phyloP scores from a whole-genome alignment of 2,113 vertebrate species.

The Corydoras sp. region DNA sequence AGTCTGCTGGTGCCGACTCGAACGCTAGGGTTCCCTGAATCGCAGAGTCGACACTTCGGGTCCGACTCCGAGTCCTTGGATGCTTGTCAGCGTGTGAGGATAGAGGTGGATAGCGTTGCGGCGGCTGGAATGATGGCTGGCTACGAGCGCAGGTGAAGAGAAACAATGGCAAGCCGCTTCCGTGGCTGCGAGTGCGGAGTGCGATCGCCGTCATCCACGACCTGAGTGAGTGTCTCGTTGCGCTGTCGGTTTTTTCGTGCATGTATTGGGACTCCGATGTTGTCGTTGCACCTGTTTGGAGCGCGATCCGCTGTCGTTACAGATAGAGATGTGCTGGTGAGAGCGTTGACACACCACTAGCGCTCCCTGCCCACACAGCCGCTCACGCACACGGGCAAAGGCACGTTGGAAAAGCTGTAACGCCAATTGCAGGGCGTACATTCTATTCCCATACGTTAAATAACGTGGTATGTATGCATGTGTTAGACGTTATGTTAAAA shows the following conservation, averaged over 20 bases:
- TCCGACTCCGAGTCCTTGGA: slow-evolving; percentile 16
- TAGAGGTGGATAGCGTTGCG: slow-evolving; percentile 51
- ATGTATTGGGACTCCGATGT: neutral
- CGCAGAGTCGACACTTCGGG: neutral
- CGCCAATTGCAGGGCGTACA: neutral
- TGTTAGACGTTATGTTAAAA: neutral
- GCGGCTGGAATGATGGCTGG: slow-evolving; percentile 45
- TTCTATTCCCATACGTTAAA: slow-evolving; percentile 3
- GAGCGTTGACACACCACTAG: slow-evolving; percentile 20
- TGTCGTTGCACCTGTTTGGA: slow-evolving; percentile 47
- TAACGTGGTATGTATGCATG: neutral
- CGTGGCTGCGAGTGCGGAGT: slow-evolving; percentile 48
- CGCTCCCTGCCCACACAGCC: slow-evolving; percentile 30
- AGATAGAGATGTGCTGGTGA: slow-evolving; percentile 17
- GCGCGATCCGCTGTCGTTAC: neutral
- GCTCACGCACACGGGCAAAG: slow-evolving; percentile 20
- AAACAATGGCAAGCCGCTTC: slow-evolving; percentile 46
- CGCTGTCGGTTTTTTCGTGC: neutral
- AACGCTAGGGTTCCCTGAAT: neutral
- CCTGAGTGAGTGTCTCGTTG: slow-evolving; percentile 51
- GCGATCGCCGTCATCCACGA: slow-evolving; percentile 35
- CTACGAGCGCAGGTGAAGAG: slow-evolving; percentile 48
- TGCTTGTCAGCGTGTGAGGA: slow-evolving; percentile 41
- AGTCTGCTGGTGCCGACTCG: neutral
- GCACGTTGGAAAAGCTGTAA: neutral